These are phyloP conservation scores for Malurus splendens DNA, from an alignment of 2,797 vertebrate genomes.

Conservation along the genomic window DNA sequence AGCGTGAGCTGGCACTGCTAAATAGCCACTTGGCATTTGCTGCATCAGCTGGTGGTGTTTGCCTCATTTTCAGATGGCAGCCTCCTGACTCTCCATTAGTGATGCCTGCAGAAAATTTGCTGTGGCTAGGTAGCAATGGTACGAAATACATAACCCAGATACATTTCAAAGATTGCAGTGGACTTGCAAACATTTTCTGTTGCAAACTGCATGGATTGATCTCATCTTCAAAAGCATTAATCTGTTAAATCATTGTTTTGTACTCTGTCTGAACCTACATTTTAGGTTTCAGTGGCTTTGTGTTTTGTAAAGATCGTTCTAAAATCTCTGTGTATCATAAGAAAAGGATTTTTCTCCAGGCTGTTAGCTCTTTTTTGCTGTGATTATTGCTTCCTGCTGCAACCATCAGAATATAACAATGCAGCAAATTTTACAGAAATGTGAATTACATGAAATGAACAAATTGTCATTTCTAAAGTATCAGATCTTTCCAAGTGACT, in stretches of 20 bases:
- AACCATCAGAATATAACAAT: background rate
- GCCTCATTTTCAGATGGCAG: background rate
- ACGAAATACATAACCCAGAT: background rate
- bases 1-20: background rate
- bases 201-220: background rate
- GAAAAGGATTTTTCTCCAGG: background rate
- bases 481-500: background rate
- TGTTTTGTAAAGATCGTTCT: background rate
- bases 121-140: background rate
- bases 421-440: background rate
- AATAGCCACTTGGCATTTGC: constrained; percentile 37
- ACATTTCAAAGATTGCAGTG: background rate
- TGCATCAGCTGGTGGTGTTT: background rate
- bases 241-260: background rate
- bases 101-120: background rate
- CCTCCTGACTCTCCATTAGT: background rate
- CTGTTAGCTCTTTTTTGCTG: constrained; percentile 6
- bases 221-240: background rate
- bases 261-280: background rate
- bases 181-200: background rate
- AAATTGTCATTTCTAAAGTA: background rate
- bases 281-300: background rate
- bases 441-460: background rate
- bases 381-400: constrained; percentile 9
- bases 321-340: background rate